Evolutionary conservation across 2,113 vertebrate genomes (phyloP), one percentile per base, ranked within the genome.

Genomic region (Petroica traversi): DNA sequence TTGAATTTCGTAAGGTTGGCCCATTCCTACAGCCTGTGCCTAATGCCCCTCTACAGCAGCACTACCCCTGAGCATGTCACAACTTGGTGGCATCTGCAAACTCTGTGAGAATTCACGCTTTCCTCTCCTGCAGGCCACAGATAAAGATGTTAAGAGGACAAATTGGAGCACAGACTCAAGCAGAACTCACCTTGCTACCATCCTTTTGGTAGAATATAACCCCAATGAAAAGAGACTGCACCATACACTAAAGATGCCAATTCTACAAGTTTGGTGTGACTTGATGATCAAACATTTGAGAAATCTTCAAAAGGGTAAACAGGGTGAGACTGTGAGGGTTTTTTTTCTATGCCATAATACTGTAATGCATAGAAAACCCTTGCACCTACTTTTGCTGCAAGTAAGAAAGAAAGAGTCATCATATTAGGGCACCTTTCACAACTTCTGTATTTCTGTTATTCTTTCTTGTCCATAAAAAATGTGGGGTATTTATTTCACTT

Each of bases 81-180:
- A 52, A 8, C 43, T 67, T 66, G 20, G 11, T 83, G 58, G 28
- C 28, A 61, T 6, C 52, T 79, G 36, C 25, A 83, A 48, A 43
- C 9, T 66, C n/a, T 28, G 5, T 25, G 12, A 87, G 33, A 71
- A 33, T 33, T 66, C 11, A 31, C 3, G 58, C 20, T 31, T 36
- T 79, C 22, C n/a, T 33, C 33, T 49, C 7, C 41, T 84, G 7
- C 14, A 80, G 51, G 23, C 11, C 41, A 49, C 38, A 23, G 33
- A 61, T 28, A 77, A 66, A 54, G 41, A 19, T 19, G 11, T 8
- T 86, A 46, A 86, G 7, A 23, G 34, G 19, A 58, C 25, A 77
- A 38, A 48, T 3, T 80, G 34, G 18, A 69, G 13, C 17, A 41
- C 0, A 88, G 12, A n/a, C 16, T 18, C 13, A 11, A 0, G 1